phyloP scores from a whole-genome alignment of 2,113 vertebrate genomes.

The Ameiurus melas region DNA sequence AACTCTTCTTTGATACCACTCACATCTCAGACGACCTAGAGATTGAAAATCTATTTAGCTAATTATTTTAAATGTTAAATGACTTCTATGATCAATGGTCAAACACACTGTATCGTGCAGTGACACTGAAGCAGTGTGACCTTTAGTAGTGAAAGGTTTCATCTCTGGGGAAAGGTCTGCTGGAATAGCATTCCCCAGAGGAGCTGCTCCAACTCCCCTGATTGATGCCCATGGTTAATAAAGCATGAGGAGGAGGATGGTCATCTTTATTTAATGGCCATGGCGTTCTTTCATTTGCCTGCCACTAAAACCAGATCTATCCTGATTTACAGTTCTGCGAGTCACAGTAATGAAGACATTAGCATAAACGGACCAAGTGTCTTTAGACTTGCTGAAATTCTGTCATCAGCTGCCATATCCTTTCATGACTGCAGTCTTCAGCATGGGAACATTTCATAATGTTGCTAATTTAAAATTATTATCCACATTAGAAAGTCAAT shows the following conservation, averaged over 20 bases:
- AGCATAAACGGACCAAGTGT: background rate
- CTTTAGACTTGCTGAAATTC: constrained; percentile 14
- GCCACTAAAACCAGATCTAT: constrained; percentile 27
- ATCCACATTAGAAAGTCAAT: background rate
- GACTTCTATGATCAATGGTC: background rate
- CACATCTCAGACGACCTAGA: background rate
- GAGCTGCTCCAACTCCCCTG: constrained; percentile 11
- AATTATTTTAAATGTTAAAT: background rate
- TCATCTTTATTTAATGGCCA: constrained; percentile 53
- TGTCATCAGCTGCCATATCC: background rate
- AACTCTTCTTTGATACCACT: background rate
- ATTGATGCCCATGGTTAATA: constrained; percentile 47
- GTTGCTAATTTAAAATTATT: background rate
- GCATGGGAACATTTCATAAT: background rate
- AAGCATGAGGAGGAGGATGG: constrained; percentile 43
- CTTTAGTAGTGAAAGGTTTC: constrained; percentile 35
- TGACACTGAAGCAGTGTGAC: constrained; percentile 35
- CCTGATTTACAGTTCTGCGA: constrained; percentile 30
- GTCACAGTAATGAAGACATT: constrained; percentile 28
- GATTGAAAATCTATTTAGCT: background rate
- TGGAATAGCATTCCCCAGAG: constrained; percentile 25
- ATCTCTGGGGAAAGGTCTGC: constrained; percentile 8
- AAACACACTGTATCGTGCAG: constrained; percentile 23
- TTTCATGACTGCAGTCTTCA: background rate
- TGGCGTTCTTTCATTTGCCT: constrained; percentile 39